A percentile compares a stretch with the other conserved stretches of the same genome.
Conservation (phyloP, 1,140 invertebrate species). For the Eumeta japonica region DNA sequence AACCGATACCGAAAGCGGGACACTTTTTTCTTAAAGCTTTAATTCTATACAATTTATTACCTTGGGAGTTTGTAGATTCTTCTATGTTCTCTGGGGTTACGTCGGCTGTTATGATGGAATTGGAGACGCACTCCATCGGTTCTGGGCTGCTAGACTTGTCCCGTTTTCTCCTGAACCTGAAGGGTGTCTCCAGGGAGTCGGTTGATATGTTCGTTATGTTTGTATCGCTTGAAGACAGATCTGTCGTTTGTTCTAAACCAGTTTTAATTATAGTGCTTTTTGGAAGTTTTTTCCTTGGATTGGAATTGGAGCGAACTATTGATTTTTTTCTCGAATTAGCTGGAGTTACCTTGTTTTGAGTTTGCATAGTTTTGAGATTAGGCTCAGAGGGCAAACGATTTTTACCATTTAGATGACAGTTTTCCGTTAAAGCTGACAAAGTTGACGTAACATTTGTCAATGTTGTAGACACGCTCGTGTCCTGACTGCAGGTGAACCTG, state of each 20-base stretch:
- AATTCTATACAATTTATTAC: slow-evolving; percentile 51
- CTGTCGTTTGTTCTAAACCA: slow-evolving; percentile 31
- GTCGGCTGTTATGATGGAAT: slow-evolving; percentile 40
- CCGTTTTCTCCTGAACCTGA: slow-evolving; percentile 45
- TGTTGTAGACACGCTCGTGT: slow-evolving; percentile 21
- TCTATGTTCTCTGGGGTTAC: slow-evolving; percentile 43
- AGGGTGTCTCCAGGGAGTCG: slow-evolving; percentile 48
- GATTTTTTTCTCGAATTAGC: slow-evolving; percentile 38
- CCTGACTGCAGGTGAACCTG: slow-evolving; percentile 31
- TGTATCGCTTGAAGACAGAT: slow-evolving; percentile 50
- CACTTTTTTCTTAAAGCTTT: slow-evolving; percentile 51
- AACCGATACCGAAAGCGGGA: slow-evolving; percentile 38
- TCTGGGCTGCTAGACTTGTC: slow-evolving; percentile 50
- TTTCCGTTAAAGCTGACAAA: slow-evolving; percentile 46
- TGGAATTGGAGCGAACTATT: slow-evolving; percentile 42
- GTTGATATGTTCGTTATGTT: slow-evolving; percentile 52
- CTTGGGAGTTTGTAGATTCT: slow-evolving; percentile 49
- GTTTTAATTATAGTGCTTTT: slow-evolving; percentile 29
- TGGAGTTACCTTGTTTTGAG: slow-evolving; percentile 26
- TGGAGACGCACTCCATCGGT: slow-evolving; percentile 46
- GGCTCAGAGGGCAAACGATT: slow-evolving; percentile 41
- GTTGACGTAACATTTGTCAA: slow-evolving; percentile 44
- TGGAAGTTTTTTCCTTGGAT: slow-evolving; percentile 42
- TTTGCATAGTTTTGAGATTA: slow-evolving; percentile 34
- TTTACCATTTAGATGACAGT: slow-evolving; percentile 48